Conservation (phyloP, 2,113 vertebrate genomes). For the Xyliphius kryptos region DNA sequence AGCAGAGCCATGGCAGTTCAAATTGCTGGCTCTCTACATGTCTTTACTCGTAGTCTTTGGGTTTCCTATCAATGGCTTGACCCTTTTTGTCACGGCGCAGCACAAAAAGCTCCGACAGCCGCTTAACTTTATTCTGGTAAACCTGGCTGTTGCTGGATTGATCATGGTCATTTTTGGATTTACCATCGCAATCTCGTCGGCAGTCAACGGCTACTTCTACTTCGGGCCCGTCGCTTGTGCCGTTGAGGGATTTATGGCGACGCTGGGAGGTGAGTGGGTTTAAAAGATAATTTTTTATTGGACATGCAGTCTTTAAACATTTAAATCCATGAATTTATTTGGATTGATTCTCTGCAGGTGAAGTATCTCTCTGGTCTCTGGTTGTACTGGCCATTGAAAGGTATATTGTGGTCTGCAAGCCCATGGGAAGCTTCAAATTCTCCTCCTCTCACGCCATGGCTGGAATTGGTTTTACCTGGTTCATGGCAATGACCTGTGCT, state of each 20-base stretch:
- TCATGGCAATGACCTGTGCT: conserved; percentile 57
- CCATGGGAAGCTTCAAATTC: conserved; percentile 66
- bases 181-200: conserved; percentile 58
- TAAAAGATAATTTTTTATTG: not conserved
- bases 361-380: conserved; percentile 63
- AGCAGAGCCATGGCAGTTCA: conserved; percentile 58
- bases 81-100: conserved; percentile 61
- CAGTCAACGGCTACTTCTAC: conserved; percentile 59
- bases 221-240: conserved; percentile 53
- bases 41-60: conserved; percentile 61
- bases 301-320: not conserved
- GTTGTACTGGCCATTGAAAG: conserved; percentile 64
- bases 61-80: conserved; percentile 63
- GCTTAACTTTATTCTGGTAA: conserved; percentile 64
- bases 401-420: conserved; percentile 65
- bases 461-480: conserved; percentile 62
- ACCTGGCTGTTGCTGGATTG: conserved; percentile 60
- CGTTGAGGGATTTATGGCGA: conserved; percentile 61
- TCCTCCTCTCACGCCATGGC: conserved; percentile 46
- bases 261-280: conserved; percentile 56
- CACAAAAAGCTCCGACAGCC: conserved; percentile 67
- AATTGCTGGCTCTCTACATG: conserved; percentile 55
- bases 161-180: conserved; percentile 63
- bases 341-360: conserved; percentile 38
- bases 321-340: not conserved